Base-by-base conservation (phyloP, 2,888 invertebrate species). In the Eurytoma adleriae region DNA sequence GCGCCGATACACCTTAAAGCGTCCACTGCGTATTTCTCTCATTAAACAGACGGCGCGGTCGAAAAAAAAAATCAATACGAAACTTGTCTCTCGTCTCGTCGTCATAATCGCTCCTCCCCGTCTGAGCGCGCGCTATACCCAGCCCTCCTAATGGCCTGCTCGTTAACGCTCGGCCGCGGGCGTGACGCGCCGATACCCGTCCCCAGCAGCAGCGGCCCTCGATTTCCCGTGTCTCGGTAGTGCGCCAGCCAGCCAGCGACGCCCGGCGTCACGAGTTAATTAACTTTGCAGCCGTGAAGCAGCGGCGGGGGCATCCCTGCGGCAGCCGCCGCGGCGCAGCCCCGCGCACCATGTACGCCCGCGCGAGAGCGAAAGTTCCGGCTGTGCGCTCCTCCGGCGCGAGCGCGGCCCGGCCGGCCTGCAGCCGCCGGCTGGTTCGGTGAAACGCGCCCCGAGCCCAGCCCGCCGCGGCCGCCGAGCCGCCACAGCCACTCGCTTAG, bases 281-380 rank as follows among this genome's bases (percentile, higher is more conserved):
- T 77, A 74, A 74, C 59, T 70, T 81, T 81, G 7, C 69, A 78
- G 80, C 68, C n/a, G 72, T 30, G 20, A 70, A 80, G 57, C 59
- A 75, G 66, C 30, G 48, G 66, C 30, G 48, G 50, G 12, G 24
- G 61, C 67, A 76, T 14, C 40, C 27, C n/a, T n/a, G 75, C 57
- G 67, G 54, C 27, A 5, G 18, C 40, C 62, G 57, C 14, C 48
- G 27, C 64, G 66, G 24, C 2, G 18, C 13, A 48, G 16, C 27
- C 24, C 18, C 27, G 59, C 20, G 40, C 40, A 40, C 10, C 10
- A 80, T 74, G 75, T 66, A 67, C 52, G 67, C 69, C 13, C 64
- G 57, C 16, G 54, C 50, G 48, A 50, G 40, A 69, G 24, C 50
- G 48, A 79, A 71, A 75, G 24, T 66, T 54, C 18, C 30, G 18